Evolutionary conservation across 1,140 invertebrate species (phyloP).

Genomic region (Polypedilum vanderplanki): DNA sequence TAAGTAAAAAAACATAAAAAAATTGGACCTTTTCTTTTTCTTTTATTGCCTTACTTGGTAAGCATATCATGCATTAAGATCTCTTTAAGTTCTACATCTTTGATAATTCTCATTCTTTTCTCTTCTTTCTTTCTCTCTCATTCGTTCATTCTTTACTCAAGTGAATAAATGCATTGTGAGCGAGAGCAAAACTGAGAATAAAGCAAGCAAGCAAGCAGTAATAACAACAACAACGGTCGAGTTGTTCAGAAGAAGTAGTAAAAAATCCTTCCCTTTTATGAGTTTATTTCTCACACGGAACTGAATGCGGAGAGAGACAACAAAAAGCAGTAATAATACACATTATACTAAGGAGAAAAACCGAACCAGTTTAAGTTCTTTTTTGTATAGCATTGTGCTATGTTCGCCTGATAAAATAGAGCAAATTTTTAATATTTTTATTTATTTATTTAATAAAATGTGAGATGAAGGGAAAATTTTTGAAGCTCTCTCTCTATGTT

Average conservation of each 20-base stretch:
- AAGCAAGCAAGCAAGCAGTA: no score
- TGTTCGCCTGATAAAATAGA: conserved; percentile 23
- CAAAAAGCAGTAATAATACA: not conserved
- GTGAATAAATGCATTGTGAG: no score
- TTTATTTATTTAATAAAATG: not conserved
- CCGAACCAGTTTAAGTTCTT: conserved; percentile 27
- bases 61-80: no score
- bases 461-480: no score
- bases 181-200: no score
- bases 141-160: not conserved
- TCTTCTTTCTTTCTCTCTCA: not conserved
- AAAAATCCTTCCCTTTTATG: conserved; percentile 3
- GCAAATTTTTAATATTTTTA: conserved; percentile 26
- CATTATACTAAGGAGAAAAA: not conserved
- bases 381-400: not conserved
- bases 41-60: no score
- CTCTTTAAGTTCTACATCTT: no score
- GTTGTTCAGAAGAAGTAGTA: not conserved
- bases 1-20: no score
- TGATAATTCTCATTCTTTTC: not conserved
- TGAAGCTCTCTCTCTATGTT: not conserved
- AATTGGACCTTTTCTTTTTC: no score
- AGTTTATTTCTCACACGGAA: not conserved
- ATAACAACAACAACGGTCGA: not conserved
- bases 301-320: conserved; percentile 2